phyloP scores from a whole-genome alignment of 2,797 vertebrate species.

The Lepus townsendii region DNA sequence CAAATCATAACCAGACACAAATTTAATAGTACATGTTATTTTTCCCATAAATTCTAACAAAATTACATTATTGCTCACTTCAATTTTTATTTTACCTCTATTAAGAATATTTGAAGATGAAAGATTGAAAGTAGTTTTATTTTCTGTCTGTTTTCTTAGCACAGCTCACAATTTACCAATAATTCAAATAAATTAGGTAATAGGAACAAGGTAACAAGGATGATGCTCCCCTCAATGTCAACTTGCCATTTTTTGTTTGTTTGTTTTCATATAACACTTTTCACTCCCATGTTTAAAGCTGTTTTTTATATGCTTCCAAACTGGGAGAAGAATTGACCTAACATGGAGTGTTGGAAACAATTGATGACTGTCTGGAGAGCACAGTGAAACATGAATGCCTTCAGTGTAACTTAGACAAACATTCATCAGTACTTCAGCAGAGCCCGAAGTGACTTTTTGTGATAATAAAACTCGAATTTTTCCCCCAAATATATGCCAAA shows the following conservation, averaged over 20 bases:
- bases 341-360: constrained; percentile 26
- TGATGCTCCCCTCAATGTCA: not conserved
- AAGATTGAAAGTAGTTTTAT: not conserved
- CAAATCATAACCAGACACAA: not conserved
- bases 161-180: not conserved
- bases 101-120: not conserved
- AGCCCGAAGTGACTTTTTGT: constrained; percentile 74
- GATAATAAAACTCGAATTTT: constrained; percentile 77
- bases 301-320: constrained; percentile 49
- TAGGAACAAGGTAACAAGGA: not conserved
- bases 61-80: not conserved
- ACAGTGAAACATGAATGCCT: constrained; percentile 66
- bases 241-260: not conserved
- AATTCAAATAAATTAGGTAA: constrained; percentile 31
- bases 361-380: constrained; percentile 65
- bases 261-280: not conserved
- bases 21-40: not conserved
- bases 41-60: not conserved
- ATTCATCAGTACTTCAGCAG: constrained; percentile 72
- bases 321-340: constrained; percentile 63
- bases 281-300: not conserved
- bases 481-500: constrained; percentile 67
- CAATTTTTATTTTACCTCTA: constrained; percentile 25
- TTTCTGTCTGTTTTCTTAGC: not conserved
- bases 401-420: constrained; percentile 40